phyloP scores from a whole-genome alignment of 2,888 invertebrate genomes.

The Epiperipatus broadwayi region DNA sequence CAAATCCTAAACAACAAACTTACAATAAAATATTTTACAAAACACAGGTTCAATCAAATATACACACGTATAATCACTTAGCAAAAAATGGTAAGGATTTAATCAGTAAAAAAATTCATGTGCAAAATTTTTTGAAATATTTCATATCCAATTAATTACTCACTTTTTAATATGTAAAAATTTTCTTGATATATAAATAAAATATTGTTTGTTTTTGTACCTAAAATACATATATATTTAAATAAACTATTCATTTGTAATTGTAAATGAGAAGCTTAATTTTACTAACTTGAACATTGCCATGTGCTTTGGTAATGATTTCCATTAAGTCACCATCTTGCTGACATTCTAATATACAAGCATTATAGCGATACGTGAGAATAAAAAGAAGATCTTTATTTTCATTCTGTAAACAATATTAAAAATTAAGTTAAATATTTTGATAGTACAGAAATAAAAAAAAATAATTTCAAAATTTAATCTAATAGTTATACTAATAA shows the following conservation, averaged over 20 bases:
- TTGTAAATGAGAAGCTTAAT: neutral
- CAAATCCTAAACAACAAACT: no score
- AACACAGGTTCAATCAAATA: no score
- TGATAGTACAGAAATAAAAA: neutral
- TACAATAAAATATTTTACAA: no score
- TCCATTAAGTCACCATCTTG: slow-evolving; percentile 61
- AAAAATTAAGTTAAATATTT: neutral
- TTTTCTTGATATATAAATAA: no score
- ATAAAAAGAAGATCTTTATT: slow-evolving; percentile 80
- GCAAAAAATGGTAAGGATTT: no score
- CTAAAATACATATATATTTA: no score
- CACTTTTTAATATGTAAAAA: no score
- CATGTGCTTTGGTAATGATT: slow-evolving; percentile 84
- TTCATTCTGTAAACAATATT: slow-evolving; percentile 47
- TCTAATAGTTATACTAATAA: neutral
- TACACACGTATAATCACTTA: no score
- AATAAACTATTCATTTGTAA: neutral
- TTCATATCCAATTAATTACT: no score
- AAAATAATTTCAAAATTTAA: neutral
- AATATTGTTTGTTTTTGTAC: no score
- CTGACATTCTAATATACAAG: slow-evolving; percentile 83
- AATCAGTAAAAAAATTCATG: no score
- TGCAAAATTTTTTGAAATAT: no score
- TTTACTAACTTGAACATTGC: slow-evolving; percentile 52
- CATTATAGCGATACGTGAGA: slow-evolving; percentile 79